Percentiles rank a stretch among this genome's conserved stretches.
Conservation (phyloP, 2,113 vertebrate species). For the Salvelinus sp. region DNA sequence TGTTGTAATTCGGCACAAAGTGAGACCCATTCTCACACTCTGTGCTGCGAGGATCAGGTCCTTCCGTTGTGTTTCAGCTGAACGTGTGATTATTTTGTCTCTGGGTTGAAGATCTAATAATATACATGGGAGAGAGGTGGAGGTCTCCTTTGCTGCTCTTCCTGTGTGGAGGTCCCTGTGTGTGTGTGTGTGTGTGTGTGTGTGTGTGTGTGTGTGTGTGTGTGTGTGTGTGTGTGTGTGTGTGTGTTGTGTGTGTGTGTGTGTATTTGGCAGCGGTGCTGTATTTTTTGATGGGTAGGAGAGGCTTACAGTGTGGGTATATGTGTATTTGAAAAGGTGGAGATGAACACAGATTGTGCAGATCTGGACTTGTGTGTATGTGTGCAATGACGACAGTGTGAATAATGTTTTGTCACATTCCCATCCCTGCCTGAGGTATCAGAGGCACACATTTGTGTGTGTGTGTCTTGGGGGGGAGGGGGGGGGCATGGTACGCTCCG, state of each 20-base stretch:
- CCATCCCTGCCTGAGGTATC: conserved; percentile 46
- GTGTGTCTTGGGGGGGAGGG: too few relatives aligned
- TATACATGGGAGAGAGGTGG: conserved; percentile 68
- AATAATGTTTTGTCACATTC: conserved; percentile 3
- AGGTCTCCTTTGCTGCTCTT: conserved; percentile 59
- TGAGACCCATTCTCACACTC: conserved; percentile 1
- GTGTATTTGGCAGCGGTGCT: not conserved
- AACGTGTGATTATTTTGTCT: conserved; percentile 81
- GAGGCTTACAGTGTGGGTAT: conserved; percentile 23
- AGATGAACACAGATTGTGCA: not conserved
- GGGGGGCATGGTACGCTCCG: not conserved
- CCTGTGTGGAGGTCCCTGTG: not conserved
- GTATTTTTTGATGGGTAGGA: conserved; percentile 6
- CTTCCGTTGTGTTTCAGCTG: conserved; percentile 66
- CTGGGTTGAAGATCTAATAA: conserved; percentile 81
- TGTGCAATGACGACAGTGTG: conserved; percentile 5
- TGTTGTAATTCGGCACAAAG: conserved; percentile 1
- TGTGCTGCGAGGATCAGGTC: conserved; percentile 45
- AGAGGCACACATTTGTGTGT: not conserved
- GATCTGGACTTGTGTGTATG: conserved; percentile 9
- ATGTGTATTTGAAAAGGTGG: conserved; percentile 12
- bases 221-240: too few relatives aligned
- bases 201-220: too few relatives aligned
- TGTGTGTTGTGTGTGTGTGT: not conserved
- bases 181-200: not conserved